Base-by-base conservation (phyloP, 2,113 vertebrate species). In the Cyprinodon variegatus region DNA sequence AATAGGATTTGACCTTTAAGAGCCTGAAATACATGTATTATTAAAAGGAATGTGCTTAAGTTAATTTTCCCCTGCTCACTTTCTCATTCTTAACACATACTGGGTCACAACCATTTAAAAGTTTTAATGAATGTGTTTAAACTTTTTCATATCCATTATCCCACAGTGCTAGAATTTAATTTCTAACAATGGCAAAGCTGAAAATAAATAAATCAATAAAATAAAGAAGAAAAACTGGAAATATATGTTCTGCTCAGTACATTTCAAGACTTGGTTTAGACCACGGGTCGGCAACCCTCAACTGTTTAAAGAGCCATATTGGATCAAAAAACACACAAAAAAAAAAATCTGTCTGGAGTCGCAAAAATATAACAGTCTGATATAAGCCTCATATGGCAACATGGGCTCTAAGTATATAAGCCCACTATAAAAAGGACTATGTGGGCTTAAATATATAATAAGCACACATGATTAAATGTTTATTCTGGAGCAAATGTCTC, bases 161-260 rank as follows among this genome's bases (percentile, higher is more conserved):
- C 22, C 11, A 2, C 60, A 61, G 11, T 29, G 14, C 17, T 57
- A 20, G n/a, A 7, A 8, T 57, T 57, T 2, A 2, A 9, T 57
- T n/a, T 57, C 9, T 57, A 9, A 57, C 9, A 20, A 57, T 4
- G 15, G 14, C 13, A 15, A 48, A 15, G 13, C 2, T 11, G 11
- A 46, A 53, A 57, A 57, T 29, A 29, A 29, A 29, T 29, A 29
- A 29, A 29, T 29, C 29, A 29, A 29, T 29, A 29, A 29, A 29
- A 29, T 29, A 29, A 29, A 29, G 29, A 29, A 29, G 29, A 57
- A n/a, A 57, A 57, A 2, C 3, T 38, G 29, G 29, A 50, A 50
- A 13, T 50, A 15, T 45, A 70, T 84, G 79, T 85, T 79, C 65
- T 81, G 70, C 78, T 20, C 9, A 60, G 73, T 82, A 70, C 40